Evolutionary conservation across 2,888 invertebrate genomes (phyloP).

Genomic region (Tetramorium bicarinatum): DNA sequence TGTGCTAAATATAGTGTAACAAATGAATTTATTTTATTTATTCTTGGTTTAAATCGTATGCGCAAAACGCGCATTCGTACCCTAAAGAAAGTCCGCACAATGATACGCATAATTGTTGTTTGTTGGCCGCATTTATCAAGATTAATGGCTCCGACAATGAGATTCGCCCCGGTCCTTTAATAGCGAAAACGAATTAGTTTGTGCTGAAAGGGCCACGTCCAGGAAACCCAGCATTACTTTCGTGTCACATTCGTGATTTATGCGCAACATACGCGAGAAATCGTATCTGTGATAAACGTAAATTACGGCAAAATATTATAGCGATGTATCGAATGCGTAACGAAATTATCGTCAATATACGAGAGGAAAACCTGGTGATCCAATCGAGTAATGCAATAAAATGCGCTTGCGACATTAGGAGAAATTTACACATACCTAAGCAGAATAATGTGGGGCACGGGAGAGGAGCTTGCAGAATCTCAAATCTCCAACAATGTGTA

Average conservation of each 20-base stretch:
- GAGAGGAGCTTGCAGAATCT: conserved; percentile 25
- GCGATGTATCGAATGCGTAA: neutral
- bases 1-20: conserved; percentile 27
- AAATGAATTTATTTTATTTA: conserved; percentile 43
- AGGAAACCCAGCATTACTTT: conserved; percentile 8
- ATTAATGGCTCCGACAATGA: conserved; percentile 55
- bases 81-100: conserved; percentile 29
- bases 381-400: conserved; percentile 9
- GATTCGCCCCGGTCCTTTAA: conserved; percentile 37
- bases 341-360: conserved; percentile 3
- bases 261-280: neutral
- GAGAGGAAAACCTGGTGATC: neutral
- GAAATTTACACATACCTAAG: conserved; percentile 18
- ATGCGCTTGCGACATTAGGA: neutral
- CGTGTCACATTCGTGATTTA: neutral
- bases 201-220: conserved; percentile 2
- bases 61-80: conserved; percentile 7
- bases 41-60: conserved; percentile 21
- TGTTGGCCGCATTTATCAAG: conserved; percentile 57
- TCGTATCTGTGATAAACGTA: neutral
- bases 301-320: neutral
- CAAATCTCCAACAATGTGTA: conserved; percentile 62
- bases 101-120: conserved; percentile 33
- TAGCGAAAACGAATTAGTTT: conserved; percentile 21
- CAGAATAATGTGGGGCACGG: conserved; percentile 12